Evolutionary conservation across 2,113 vertebrate species (phyloP).

Genomic region (Herpailurus yagouaroundi): DNA sequence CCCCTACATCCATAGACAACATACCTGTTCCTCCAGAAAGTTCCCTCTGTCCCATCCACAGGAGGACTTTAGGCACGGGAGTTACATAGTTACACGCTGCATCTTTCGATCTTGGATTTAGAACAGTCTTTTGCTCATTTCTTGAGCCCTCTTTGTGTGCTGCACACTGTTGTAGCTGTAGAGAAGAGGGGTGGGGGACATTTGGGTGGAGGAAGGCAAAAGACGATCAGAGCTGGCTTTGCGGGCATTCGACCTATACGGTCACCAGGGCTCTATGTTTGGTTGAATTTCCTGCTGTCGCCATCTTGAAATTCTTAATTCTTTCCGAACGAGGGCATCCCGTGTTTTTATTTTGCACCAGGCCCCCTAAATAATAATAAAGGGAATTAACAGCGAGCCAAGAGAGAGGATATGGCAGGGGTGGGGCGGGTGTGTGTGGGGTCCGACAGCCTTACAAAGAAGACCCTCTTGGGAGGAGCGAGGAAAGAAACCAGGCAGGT

Average conservation of each 20-base stretch:
- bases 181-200: background rate
- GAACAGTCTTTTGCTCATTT: background rate
- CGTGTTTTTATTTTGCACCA: background rate
- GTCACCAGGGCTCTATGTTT: background rate
- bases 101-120: background rate
- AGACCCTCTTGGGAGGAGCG: background rate
- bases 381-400: background rate
- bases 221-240: background rate
- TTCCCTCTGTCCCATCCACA: background rate
- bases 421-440: background rate
- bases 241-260: fast-evolving
- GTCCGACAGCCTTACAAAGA: background rate
- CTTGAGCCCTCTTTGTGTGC: too few species aligned
- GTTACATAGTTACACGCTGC: background rate
- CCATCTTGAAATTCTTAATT: background rate
- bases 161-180: fast-evolving
- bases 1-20: background rate
- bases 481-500: background rate
- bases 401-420: background rate
- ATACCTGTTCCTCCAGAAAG: background rate
- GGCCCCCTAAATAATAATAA: background rate
- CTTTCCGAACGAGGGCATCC: background rate
- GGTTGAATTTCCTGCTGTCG: background rate
- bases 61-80: background rate
- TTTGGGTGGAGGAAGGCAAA: background rate